Evolutionary conservation across 2,888 invertebrate genomes (phyloP).

Genomic region (Aphidius colemani): DNA sequence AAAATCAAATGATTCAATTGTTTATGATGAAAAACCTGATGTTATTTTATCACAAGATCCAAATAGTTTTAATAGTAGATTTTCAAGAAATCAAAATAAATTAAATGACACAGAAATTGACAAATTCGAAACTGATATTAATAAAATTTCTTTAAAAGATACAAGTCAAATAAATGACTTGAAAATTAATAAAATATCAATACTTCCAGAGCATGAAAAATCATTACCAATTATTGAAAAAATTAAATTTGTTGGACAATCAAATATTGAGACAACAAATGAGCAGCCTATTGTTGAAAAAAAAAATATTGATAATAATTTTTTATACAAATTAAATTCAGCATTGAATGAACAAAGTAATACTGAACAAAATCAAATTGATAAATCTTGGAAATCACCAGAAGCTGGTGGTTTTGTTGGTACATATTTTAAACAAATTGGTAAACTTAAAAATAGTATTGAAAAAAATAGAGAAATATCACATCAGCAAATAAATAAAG

Average conservation of each 20-base stretch:
- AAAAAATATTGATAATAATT: constrained; percentile 41
- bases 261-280: constrained; percentile 35
- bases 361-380: constrained; percentile 26
- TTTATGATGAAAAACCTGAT: constrained; percentile 39
- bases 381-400: constrained; percentile 44
- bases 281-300: constrained; percentile 39
- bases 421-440: constrained; percentile 52
- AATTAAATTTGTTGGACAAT: constrained; percentile 49
- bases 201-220: neutral
- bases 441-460: constrained; percentile 45
- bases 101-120: constrained; percentile 29
- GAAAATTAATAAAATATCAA: too few species aligned
- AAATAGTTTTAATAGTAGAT: constrained; percentile 44
- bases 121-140: neutral
- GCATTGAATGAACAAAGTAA: constrained; percentile 26
- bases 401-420: constrained; percentile 47
- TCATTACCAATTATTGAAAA: constrained; percentile 43
- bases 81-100: constrained; percentile 42
- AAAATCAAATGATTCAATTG: constrained; percentile 38
- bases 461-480: constrained; percentile 45
- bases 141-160: constrained; percentile 1
- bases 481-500: constrained; percentile 35
- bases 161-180: constrained; percentile 9
- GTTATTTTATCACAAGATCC: constrained; percentile 41
- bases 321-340: constrained; percentile 43